phyloP scores from a whole-genome alignment of 2,113 vertebrate genomes.

The Felis chaus region DNA sequence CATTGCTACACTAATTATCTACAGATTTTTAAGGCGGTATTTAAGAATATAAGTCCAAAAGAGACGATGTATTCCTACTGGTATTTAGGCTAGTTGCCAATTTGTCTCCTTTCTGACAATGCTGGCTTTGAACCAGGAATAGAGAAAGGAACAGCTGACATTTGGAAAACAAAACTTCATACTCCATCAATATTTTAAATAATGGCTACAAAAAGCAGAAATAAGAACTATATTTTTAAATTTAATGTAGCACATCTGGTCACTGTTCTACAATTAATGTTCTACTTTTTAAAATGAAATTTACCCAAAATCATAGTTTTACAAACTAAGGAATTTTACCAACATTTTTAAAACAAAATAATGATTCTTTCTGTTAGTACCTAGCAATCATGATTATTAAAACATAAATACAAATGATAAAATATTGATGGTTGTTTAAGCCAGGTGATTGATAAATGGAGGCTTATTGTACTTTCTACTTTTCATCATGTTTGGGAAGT shows the following conservation, averaged over 20 bases:
- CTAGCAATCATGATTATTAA: conserved; percentile 8
- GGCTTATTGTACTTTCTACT: conserved; percentile 34
- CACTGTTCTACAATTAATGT: not conserved
- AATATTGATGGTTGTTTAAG: conserved; percentile 45
- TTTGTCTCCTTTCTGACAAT: conserved; percentile 71
- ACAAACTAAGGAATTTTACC: not conserved
- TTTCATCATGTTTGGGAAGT: conserved; percentile 50
- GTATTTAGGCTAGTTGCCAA: conserved; percentile 81
- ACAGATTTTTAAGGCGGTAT: conserved; percentile 80
- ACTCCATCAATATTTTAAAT: conserved; percentile 17
- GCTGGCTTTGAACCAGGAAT: conserved; percentile 71
- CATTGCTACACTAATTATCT: conserved; percentile 78
- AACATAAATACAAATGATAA: conserved; percentile 29
- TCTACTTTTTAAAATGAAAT: conserved; percentile 11
- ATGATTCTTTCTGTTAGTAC: not conserved
- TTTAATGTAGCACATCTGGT: not conserved
- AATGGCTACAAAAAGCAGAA: conserved; percentile 36
- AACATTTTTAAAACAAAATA: not conserved
- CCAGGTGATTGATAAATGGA: not conserved
- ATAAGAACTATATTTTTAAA: not conserved
- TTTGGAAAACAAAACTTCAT: conserved; percentile 62
- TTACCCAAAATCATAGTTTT: not conserved
- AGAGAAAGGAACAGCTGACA: conserved; percentile 46
- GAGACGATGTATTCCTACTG: conserved; percentile 73
- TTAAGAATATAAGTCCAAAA: conserved; percentile 80